Evolutionary conservation across 2,113 vertebrate species (phyloP).

Genomic region (Ammodytes marinus): DNA sequence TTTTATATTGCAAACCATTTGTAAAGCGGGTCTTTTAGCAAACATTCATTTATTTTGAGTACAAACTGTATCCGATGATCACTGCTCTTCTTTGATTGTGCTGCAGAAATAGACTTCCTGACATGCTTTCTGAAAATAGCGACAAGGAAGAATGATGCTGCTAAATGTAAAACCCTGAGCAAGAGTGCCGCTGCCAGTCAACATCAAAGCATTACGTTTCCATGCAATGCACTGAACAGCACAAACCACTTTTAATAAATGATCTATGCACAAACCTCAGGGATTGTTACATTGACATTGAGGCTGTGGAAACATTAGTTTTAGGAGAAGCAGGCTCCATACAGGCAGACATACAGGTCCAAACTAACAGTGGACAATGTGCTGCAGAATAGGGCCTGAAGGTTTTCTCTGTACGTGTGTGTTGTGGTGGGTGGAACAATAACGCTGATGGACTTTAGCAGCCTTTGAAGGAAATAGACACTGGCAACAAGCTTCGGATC

Average conservation of each 20-base stretch:
- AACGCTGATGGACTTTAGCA: conserved; percentile 16
- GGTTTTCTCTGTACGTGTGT: conserved; percentile 37
- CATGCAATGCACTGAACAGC: conserved; percentile 1
- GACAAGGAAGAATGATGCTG: conserved; percentile 59
- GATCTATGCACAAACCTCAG: no score
- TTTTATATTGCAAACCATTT: not conserved
- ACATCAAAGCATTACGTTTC: conserved; percentile 4
- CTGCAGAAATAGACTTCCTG: conserved; percentile 52
- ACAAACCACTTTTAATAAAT: not conserved
- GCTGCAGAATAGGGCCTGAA: conserved; percentile 19
- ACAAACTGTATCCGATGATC: conserved; percentile 6
- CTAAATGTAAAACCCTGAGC: conserved; percentile 46
- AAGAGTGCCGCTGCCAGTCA: conserved; percentile 17
- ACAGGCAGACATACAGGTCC: not conserved
- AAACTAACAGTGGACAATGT: not conserved
- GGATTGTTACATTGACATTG: not conserved
- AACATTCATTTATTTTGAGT: not conserved
- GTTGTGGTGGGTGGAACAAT: conserved; percentile 42
- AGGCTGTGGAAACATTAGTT: not conserved
- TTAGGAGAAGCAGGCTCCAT: not conserved
- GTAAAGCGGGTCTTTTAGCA: not conserved
- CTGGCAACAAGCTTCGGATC: not conserved
- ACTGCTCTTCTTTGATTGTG: conserved; percentile 26
- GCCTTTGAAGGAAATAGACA: not conserved
- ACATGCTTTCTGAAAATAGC: not conserved